Evolutionary conservation across 2,113 vertebrate species (phyloP), one percentile per base, ranked within the genome.

Genomic region (Cyanoramphus novaezelandiae): DNA sequence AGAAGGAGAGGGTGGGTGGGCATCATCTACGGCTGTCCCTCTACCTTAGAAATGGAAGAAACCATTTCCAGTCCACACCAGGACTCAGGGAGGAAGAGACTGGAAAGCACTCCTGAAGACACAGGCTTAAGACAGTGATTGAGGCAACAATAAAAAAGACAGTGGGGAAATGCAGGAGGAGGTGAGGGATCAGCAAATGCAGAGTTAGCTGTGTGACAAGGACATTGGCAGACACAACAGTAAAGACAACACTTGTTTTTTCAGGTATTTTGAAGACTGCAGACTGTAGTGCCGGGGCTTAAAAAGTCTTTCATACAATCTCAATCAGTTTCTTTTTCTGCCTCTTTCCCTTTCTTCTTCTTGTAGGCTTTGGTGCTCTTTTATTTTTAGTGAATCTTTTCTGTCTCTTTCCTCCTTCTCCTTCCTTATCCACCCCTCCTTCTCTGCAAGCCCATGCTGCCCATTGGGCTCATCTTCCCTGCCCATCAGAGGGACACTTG

Each of bases 401-500:
- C 13, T 9, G 8, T 80, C 17, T 53, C 23, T 10, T 68, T 76
- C 37, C 19, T 63, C 14, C 24, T 89, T 23, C 21, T 72, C 44
- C 29, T 84, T 25, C 23, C 25, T 93, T 50, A 39, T 10, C 41
- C 31, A 81, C 5, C 17, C 5, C 4, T 3, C 21, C 44, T 65
- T 39, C 91, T 67, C 49, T 77, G 39, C 21, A 62, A 90, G 50
- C 41, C 50, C 0, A 1, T 27, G 49, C 17, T 84, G 35, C 41
- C 86, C 93, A 92, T 75, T 67, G 82, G 74, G 74, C 47, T 68
- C 49, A 53, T 65, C 79, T 88, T 96, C 72, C 90, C 60, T 93
- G 71, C 29, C 50, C 93, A 90, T 92, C 93, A 91, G 92, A 83
- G 86, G 85, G 44, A 35, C 57, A 71, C 39, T 78, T 50, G 27